A percentile compares a stretch with the other conserved stretches of the same genome.
phyloP scores from a whole-genome alignment of 2,888 invertebrate genomes.

The Charanyca ferruginea region DNA sequence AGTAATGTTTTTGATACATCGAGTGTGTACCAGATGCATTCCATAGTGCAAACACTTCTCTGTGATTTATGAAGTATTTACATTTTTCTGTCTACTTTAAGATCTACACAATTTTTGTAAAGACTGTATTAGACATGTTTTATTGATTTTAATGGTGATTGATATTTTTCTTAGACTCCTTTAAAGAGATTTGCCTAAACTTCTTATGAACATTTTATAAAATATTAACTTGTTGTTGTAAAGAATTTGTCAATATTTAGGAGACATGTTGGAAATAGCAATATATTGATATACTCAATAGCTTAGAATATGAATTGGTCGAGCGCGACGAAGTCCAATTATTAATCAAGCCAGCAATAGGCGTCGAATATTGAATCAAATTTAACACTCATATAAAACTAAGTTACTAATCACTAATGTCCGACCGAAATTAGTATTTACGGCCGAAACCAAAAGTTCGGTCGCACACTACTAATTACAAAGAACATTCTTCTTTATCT shows the following conservation, averaged over 20 bases:
- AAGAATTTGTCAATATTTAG: conserved; percentile 28
- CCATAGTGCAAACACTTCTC: conserved; percentile 13
- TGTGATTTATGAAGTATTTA: conserved; percentile 46
- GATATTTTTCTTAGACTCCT: conserved; percentile 47
- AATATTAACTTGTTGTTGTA: conserved; percentile 47
- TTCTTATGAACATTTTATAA: conserved; percentile 53
- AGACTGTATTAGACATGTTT: conserved; percentile 39
- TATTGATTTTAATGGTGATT: conserved; percentile 26
- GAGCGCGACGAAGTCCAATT: too few species aligned
- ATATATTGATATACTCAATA: conserved; percentile 27
- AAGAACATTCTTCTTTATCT: too few species aligned
- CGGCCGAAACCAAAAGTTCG: too few species aligned
- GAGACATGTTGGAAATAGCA: conserved; percentile 15
- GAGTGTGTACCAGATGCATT: conserved; percentile 19
- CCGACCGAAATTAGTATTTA: too few species aligned
- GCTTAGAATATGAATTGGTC: neutral
- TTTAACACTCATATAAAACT: conserved; percentile 1
- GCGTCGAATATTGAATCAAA: conserved; percentile 14
- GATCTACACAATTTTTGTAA: conserved; percentile 40
- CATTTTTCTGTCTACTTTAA: conserved; percentile 47
- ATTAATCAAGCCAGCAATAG: neutral
- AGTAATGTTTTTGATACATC: conserved; percentile 15
- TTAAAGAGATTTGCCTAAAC: conserved; percentile 43
- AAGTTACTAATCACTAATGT: neutral
- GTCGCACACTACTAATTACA: too few species aligned